phyloP scores from a whole-genome alignment of 2,888 invertebrate species.

The Drosophila macrospina region DNA sequence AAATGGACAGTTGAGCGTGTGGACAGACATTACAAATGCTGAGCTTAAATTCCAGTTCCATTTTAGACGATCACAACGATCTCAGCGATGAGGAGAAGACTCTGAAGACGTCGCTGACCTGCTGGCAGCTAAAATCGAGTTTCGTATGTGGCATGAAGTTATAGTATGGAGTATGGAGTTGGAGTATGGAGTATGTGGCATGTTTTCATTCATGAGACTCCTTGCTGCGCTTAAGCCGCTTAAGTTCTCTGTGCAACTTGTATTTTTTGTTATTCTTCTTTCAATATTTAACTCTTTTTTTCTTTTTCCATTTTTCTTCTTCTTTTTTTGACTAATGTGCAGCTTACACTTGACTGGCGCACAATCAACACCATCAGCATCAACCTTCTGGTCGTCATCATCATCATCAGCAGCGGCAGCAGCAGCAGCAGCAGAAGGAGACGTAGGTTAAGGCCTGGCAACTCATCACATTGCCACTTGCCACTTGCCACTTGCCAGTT shows the following conservation, averaged over 20 bases:
- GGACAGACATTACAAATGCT: constrained; percentile 39
- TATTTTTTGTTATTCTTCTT: constrained; percentile 20
- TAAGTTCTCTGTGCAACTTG: constrained; percentile 67
- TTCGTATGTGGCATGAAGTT: constrained; percentile 32
- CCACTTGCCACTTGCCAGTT: constrained; percentile 20
- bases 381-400: constrained; percentile 48
- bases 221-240: constrained; percentile 70
- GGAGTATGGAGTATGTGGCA: constrained; percentile 22
- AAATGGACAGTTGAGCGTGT: background rate
- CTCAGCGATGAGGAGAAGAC: constrained; percentile 2
- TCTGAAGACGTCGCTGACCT: constrained; percentile 46
- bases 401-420: constrained; percentile 38
- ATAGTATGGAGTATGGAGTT: constrained; percentile 17
- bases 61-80: constrained; percentile 47
- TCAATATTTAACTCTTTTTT: constrained; percentile 10
- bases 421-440: constrained; percentile 2
- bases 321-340: constrained; percentile 77
- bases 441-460: constrained; percentile 35
- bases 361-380: constrained; percentile 78
- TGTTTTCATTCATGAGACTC: constrained; percentile 59
- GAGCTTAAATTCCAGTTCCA: constrained; percentile 71
- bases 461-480: constrained; percentile 69
- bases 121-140: constrained; percentile 57
- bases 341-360: constrained; percentile 81
- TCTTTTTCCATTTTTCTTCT: constrained; percentile 48